Percentiles rank a stretch among this genome's conserved stretches.
Evolutionary conservation across 2,113 vertebrate genomes (phyloP).

Genomic region (Phrynocephalus versicolor): DNA sequence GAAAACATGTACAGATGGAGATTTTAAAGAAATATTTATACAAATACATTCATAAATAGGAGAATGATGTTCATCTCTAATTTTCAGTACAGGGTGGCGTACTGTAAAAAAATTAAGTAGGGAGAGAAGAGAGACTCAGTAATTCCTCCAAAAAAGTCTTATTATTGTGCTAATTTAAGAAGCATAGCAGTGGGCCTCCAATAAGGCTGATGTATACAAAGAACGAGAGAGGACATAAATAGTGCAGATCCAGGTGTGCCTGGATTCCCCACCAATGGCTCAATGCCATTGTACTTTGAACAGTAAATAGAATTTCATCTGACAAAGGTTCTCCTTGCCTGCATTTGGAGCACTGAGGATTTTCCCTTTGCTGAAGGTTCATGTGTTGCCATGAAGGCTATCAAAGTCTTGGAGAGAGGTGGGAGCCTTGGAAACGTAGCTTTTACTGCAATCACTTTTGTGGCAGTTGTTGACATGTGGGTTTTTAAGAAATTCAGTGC

Average conservation of each 20-base stretch:
- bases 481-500: neutral
- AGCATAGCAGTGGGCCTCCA: neutral
- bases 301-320: neutral
- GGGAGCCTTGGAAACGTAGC: no score
- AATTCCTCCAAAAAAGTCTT: neutral
- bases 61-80: neutral
- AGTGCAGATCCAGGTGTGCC: neutral
- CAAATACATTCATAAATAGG: neutral
- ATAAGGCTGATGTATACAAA: neutral
- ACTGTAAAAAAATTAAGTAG: neutral
- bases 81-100: neutral
- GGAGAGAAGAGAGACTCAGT: no score
- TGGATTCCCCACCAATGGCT: no score
- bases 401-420: no score
- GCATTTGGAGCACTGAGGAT: neutral
- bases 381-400: neutral
- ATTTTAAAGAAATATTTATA: no score
- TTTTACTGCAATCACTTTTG: neutral
- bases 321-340: neutral
- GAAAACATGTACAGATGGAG: neutral
- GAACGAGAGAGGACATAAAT: neutral
- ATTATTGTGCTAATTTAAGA: neutral
- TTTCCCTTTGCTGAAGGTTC: neutral
- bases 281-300: neutral
- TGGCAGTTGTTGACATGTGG: neutral